A percentile compares a stretch with the other conserved stretches of the same genome.
phyloP scores from a whole-genome alignment of 2,113 vertebrate genomes.

The Chloropsis cyanopogon region DNA sequence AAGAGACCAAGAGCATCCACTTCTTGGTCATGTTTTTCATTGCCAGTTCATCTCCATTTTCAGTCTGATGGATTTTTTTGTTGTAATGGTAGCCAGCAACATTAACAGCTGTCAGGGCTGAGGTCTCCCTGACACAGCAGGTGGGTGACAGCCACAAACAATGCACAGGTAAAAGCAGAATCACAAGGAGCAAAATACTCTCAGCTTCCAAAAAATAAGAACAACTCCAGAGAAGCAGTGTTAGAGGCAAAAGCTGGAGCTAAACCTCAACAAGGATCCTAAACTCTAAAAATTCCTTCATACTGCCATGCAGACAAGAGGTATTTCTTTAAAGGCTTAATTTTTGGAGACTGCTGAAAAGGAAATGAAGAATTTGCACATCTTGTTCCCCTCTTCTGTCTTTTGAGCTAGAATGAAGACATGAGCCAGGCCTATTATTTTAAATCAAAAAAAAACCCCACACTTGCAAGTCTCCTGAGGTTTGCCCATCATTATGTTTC shows the following conservation, averaged over 20 bases:
- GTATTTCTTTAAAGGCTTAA: neutral
- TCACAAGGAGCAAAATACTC: neutral
- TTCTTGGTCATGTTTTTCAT: neutral
- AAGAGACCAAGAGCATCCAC: neutral
- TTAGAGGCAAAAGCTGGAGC: rapidly evolving
- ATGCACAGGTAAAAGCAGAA: neutral
- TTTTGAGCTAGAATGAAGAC: neutral
- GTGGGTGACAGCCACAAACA: neutral
- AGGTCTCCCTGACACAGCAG: neutral
- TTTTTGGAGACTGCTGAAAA: neutral
- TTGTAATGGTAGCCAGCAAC: neutral
- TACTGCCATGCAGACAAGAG: neutral
- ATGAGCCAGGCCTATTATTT: neutral
- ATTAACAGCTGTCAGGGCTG: neutral
- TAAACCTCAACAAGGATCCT: neutral
- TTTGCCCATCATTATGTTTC: neutral
- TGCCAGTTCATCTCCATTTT: neutral
- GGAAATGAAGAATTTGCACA: neutral
- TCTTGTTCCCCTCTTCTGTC: neutral
- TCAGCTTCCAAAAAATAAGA: neutral
- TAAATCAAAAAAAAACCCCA: neutral
- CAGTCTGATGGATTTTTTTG: neutral
- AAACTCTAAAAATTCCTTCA: neutral
- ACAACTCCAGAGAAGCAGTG: neutral
- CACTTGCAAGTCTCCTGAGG: neutral